Conservation (phyloP, 2,113 vertebrate genomes). For the Progne subis region DNA sequence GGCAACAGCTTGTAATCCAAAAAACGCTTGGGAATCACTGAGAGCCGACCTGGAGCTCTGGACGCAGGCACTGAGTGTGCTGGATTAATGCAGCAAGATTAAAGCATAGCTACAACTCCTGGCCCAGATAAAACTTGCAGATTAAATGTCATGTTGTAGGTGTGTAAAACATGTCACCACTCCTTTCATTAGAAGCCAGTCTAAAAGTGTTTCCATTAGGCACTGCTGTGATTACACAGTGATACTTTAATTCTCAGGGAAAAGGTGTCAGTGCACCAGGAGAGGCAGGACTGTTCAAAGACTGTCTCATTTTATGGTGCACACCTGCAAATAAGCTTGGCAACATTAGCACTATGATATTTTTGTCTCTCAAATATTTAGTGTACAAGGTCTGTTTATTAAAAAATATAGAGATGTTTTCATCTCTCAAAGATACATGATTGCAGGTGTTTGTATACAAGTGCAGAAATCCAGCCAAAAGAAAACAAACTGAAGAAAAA, state of each 20-base stretch:
- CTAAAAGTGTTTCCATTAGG: not conserved
- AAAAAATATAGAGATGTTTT: not conserved
- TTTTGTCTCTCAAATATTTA: not conserved
- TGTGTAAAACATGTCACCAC: not conserved
- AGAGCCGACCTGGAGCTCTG: not conserved
- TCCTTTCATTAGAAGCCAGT: not conserved
- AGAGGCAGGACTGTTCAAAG: not conserved
- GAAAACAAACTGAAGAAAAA: not conserved
- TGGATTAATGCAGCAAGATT: not conserved
- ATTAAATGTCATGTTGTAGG: constrained; percentile 18
- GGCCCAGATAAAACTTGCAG: constrained; percentile 5
- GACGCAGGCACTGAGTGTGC: not conserved
- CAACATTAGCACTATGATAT: not conserved
- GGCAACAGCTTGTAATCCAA: not conserved
- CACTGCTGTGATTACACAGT: not conserved
- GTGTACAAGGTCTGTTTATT: not conserved
- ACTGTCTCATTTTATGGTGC: not conserved
- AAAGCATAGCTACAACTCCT: constrained; percentile 48
- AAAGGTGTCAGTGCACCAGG: not conserved
- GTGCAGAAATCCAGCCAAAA: not conserved
- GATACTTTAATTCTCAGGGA: not conserved
- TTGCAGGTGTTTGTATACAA: constrained; percentile 1
- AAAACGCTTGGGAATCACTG: not conserved
- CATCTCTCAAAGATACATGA: not conserved
- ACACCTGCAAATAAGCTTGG: not conserved